These are phyloP conservation scores for Dendroctonus valens DNA, from an alignment of 1,140 invertebrate genomes.

Conservation along the genomic window DNA sequence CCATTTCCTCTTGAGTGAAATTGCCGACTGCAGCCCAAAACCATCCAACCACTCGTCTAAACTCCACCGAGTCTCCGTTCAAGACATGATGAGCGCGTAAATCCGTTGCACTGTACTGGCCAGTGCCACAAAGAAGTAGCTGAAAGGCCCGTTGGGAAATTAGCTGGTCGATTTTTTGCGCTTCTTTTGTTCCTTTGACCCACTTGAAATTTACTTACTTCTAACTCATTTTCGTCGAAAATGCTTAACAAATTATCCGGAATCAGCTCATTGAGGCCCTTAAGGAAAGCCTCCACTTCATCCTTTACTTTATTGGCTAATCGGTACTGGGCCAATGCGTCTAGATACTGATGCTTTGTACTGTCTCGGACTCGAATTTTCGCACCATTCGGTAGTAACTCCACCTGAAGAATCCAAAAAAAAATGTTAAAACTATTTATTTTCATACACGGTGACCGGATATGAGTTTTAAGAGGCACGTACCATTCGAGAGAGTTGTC, in stretches of 20 bases:
- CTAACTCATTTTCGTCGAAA: conserved; percentile 95
- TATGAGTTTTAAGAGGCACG: no score
- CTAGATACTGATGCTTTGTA: conserved; percentile 81
- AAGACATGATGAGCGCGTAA: conserved; percentile 85
- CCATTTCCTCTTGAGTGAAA: conserved; percentile 92
- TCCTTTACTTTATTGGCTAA: conserved; percentile 77
- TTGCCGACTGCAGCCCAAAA: conserved; percentile 92
- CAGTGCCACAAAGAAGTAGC: conserved; percentile 88
- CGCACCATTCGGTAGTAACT: conserved; percentile 73
- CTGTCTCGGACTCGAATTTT: conserved; percentile 69
- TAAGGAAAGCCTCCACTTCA: conserved; percentile 85
- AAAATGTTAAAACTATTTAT: no score
- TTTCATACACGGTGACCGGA: neutral
- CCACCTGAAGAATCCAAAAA: conserved; percentile 51
- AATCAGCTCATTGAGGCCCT: conserved; percentile 86
- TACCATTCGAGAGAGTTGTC: conserved; percentile 68
- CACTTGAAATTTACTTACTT: conserved; percentile 60
- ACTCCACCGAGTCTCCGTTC: conserved; percentile 79
- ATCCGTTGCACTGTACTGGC: conserved; percentile 89
- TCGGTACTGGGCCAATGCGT: conserved; percentile 85
- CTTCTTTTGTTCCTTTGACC: neutral
- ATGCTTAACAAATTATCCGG: conserved; percentile 91
- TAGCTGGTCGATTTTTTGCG: conserved; percentile 20
- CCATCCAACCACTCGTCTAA: conserved; percentile 83
- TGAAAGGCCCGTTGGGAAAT: conserved; percentile 54